Evolutionary conservation across 1,140 invertebrate genomes (phyloP), one percentile per base, ranked within the genome.

Genomic region (Trichomalopsis sarcophagae): DNA sequence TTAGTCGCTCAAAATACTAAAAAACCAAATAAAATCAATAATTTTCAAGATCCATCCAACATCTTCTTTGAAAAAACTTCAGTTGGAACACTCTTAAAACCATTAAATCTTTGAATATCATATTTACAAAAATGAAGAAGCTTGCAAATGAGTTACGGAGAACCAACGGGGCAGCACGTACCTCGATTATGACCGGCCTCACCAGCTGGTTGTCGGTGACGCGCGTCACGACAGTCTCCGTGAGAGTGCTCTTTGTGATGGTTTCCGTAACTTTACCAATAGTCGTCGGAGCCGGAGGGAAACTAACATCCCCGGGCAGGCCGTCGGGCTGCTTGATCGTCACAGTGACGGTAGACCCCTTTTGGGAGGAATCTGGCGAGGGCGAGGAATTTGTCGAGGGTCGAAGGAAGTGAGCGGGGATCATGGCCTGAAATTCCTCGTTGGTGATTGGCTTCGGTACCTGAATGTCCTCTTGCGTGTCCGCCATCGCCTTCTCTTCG

Each of bases 351-450:
- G 94, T 94, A 78, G 94, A 92, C 86, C 94, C 94, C 84, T 91
- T 91, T 91, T 93, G 91, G 89, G 90, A 91, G 77, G 68, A 81
- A 66, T 86, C 85, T 86, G 92, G 92, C 84, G 93, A 93, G 89
- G 90, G 91, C 89, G 92, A 91, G 94, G 93, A 94, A 91, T 73
- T 82, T 82, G 92, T 93, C 94, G 95, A 88, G 93, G 94, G 90
- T 94, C 94, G 92, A 86, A 97, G 95, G 95, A 98, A 97, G 94
- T 97, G 97, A 91, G 96, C 95, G 89, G 97, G 97, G 89, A 98
- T 98, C 97, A 98, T 97, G 92, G 97, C 97, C 95, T 97, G 96
- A 95, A 98, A 97, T 93, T 97, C 97, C 94, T 97, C 97, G 94
- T 96, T 97, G 93, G 97, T 97, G 94, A 97, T 96, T 90, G 97